Conservation (phyloP, 2,888 invertebrate genomes). For the Drosophila niveifrons region DNA sequence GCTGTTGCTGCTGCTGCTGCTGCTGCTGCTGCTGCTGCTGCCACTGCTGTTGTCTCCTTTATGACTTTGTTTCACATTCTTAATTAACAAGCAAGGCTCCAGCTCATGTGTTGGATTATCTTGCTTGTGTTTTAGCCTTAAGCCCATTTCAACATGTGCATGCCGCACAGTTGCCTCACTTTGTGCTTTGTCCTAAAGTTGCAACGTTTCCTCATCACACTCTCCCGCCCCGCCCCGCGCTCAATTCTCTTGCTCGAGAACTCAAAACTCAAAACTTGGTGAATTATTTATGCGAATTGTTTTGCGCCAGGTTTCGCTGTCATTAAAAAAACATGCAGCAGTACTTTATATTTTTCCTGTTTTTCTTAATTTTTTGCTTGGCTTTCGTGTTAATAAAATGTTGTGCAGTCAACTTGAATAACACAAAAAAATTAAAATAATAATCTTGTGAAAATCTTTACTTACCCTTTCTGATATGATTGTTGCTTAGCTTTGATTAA, state of each 20-base stretch:
- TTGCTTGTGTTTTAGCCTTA: conserved; percentile 62
- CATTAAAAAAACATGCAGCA: conserved; percentile 24
- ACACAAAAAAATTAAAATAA: background rate
- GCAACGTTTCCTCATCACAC: conserved; percentile 3
- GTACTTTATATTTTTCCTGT: background rate
- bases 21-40: conserved; percentile 21
- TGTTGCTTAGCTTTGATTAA: background rate
- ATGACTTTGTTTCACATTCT: conserved; percentile 79
- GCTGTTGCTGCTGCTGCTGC: conserved; percentile 22
- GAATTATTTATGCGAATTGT: conserved; percentile 47
- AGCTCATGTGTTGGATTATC: conserved; percentile 66
- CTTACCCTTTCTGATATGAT: background rate
- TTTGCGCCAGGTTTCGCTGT: conserved; percentile 28
- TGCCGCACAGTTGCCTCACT: conserved; percentile 29
- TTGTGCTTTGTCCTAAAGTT: conserved; percentile 49
- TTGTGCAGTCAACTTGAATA: background rate
- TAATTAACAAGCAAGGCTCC: conserved; percentile 74
- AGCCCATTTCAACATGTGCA: conserved; percentile 51
- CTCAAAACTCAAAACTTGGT: conserved; percentile 32
- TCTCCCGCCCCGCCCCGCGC: background rate
- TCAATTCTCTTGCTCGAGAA: background rate
- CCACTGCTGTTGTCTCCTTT: conserved; percentile 60
- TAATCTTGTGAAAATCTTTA: background rate
- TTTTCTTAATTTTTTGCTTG: background rate
- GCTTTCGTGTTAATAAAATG: conserved; percentile 6